phyloP scores from a whole-genome alignment of 2,113 vertebrate genomes.

The Periophthalmodon schlosseri region DNA sequence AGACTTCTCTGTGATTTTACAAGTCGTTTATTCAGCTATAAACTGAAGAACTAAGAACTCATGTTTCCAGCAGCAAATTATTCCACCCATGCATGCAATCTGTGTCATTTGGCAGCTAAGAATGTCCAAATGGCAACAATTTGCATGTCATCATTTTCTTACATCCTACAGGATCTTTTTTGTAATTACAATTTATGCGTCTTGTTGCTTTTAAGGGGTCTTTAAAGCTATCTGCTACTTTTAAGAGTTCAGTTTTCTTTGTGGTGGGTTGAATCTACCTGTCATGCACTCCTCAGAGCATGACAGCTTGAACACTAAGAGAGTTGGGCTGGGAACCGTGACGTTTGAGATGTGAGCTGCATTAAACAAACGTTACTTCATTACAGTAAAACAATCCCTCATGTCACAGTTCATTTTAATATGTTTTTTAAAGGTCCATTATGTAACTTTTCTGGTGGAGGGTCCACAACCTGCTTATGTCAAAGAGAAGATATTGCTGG shows the following conservation, averaged over 20 bases:
- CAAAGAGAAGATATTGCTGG: too few species aligned
- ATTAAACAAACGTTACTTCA: too few species aligned
- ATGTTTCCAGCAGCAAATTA: conserved; percentile 48
- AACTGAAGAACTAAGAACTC: conserved; percentile 39
- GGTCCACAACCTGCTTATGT: too few species aligned
- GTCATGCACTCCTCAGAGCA: too few species aligned
- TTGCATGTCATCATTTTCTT: neutral
- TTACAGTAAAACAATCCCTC: too few species aligned
- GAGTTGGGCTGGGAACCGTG: too few species aligned
- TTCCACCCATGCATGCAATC: conserved; percentile 19
- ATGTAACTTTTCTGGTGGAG: too few species aligned
- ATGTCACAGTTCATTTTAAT: too few species aligned
- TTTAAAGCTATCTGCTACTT: neutral
- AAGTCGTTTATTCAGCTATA: neutral
- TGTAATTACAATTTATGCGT: neutral
- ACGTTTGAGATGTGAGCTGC: too few species aligned
- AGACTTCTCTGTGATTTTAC: conserved; percentile 10
- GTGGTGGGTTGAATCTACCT: too few species aligned
- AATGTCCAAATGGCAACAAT: neutral
- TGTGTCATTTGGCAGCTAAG: conserved; percentile 39
- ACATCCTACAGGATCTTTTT: neutral
- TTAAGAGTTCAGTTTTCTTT: too few species aligned
- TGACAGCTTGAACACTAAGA: neutral
- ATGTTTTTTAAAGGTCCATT: too few species aligned
- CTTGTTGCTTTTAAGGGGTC: neutral